A percentile compares a stretch with the other conserved stretches of the same genome.
phyloP scores from a whole-genome alignment of 2,113 vertebrate genomes.

The Aptenodytes forsteri region DNA sequence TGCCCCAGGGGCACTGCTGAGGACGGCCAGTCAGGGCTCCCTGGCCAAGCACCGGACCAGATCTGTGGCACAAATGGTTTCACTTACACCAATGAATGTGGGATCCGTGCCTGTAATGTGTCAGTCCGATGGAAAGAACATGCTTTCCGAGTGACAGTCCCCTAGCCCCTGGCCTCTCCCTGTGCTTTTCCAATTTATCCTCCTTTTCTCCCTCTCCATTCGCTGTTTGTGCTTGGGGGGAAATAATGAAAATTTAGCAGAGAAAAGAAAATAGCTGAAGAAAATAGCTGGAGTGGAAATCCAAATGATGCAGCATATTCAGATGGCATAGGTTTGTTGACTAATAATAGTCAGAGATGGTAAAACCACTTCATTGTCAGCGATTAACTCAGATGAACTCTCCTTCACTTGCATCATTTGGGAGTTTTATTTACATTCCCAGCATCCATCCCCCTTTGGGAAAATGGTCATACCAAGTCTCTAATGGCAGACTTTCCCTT shows the following conservation, averaged over 20 bases:
- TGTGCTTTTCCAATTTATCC: neutral
- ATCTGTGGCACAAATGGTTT: slow-evolving; percentile 41
- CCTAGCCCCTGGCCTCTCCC: neutral
- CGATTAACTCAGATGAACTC: neutral
- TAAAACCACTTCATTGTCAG: neutral
- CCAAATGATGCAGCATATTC: neutral
- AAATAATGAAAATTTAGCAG: neutral
- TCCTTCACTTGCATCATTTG: neutral
- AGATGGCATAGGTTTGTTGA: slow-evolving; percentile 5
- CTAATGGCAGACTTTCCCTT: neutral
- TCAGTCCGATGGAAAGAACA: neutral
- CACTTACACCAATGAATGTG: slow-evolving; percentile 5
- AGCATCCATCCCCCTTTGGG: neutral
- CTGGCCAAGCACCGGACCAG: neutral
- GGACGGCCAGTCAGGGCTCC: neutral
- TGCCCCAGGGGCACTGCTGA: neutral
- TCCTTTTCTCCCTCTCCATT: neutral
- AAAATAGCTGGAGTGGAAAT: neutral
- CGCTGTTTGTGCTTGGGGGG: neutral
- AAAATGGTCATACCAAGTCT: neutral
- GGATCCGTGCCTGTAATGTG: neutral
- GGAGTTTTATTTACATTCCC: neutral
- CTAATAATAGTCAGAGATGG: slow-evolving; percentile 1
- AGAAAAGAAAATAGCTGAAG: neutral
- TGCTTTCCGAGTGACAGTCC: neutral